Base-by-base conservation (phyloP, 92 coral and sea anemone genomes). In the Siderastrea radians region DNA sequence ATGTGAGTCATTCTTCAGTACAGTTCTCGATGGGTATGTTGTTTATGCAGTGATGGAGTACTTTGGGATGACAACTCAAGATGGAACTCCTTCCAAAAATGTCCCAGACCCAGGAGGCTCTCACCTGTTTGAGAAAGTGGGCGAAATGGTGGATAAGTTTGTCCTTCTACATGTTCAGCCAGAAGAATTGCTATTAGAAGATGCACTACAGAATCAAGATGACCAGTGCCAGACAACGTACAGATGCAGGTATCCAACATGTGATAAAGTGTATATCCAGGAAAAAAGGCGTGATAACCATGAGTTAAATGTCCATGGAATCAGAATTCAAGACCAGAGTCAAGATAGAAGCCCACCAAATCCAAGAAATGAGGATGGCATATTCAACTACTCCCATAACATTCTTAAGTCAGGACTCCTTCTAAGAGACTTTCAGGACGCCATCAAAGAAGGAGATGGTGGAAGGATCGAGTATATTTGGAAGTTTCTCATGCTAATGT, bases 401-500 rank as follows among this genome's bases (percentile, higher is more conserved):
- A 75, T 75, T 44, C 51, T 85, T 6, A 85, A 74, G 67, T 64
- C 82, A 3, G 92, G 92, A 1, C 89, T 89, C 17, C 78, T 84
- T 0, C 88, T 80, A 10, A 66, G 89, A 51, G 74, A 89, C 43
- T 89, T 89, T 9, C 89, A 76, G 66, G 88, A 73, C 61, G 55
- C 88, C 50, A 59, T 46, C 46, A 84, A 57, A 50, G 88, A 84
- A 50, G 92, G 89, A 5, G 92, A 89, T 84, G 92, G 93, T 43
- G 76, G 58, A 16, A 11, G 89, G 52, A 52, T 47, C 3, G 86
- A 76, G 55, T 72, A 83, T 6, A 16, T 89, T 46, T 89, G 89
- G 89, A 89, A 84, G 51, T 85, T 83, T 73, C 77, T 89, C 68
- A 89, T 89, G 93, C 69, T 84, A 4, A 38, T 73, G 15, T 89